These are phyloP conservation scores for Synergus itoensis DNA, from an alignment of 2,888 invertebrate genomes.

Conservation along the genomic window DNA sequence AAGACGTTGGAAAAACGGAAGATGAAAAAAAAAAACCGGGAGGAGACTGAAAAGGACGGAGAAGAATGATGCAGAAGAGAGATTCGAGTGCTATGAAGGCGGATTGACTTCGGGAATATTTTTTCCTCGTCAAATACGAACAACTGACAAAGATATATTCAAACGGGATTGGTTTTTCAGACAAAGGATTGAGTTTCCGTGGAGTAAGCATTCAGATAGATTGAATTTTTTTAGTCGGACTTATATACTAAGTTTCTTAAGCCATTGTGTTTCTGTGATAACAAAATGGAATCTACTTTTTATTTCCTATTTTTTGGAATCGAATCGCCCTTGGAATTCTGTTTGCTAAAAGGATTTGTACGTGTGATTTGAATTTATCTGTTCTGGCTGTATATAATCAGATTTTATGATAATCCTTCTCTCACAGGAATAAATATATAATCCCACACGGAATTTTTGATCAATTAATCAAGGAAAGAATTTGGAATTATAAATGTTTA, in stretches of 20 bases:
- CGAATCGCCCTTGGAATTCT: background rate
- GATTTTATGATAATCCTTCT: background rate
- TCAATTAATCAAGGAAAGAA: no score
- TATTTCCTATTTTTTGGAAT: slow-evolving; percentile 2
- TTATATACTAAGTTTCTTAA: slow-evolving; percentile 32
- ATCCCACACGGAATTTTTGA: background rate
- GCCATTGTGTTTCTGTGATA: slow-evolving; percentile 30
- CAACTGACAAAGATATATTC: slow-evolving; percentile 35
- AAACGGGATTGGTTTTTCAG: slow-evolving; percentile 37
- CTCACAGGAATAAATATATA: background rate
- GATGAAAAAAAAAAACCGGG: slow-evolving; percentile 16
- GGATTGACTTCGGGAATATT: slow-evolving; percentile 32
- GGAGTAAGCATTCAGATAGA: slow-evolving; percentile 38
- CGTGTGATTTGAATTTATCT: slow-evolving; percentile 7
- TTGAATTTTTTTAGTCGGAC: slow-evolving; percentile 28
- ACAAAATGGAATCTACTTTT: slow-evolving; percentile 30
- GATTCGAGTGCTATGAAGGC: slow-evolving; percentile 29
- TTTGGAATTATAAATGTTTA: no score
- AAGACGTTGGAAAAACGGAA: slow-evolving; percentile 9
- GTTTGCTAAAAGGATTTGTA: slow-evolving; percentile 20
- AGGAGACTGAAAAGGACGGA: slow-evolving; percentile 8
- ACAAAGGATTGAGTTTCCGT: slow-evolving; percentile 34
- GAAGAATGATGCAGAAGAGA: slow-evolving; percentile 10
- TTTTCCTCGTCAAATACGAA: slow-evolving; percentile 30
- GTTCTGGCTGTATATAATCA: background rate